These are phyloP conservation scores for Passer montanus DNA, from an alignment of 2,113 vertebrate species.

Conservation along the genomic window DNA sequence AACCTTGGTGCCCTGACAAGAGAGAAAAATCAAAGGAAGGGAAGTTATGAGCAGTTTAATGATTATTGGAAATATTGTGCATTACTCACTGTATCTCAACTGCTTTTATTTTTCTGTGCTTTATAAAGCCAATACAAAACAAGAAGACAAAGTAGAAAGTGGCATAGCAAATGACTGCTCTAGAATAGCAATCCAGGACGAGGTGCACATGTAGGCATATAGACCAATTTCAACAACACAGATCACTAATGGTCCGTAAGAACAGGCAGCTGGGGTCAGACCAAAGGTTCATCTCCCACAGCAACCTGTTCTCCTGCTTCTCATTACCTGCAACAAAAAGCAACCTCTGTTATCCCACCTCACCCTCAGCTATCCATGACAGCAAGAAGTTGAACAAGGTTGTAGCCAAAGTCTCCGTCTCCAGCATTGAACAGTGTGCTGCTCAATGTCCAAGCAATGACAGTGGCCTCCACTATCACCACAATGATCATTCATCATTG, in stretches of 20 bases:
- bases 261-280: neutral
- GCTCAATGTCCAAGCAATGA: neutral
- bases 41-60: neutral
- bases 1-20: slow-evolving; percentile 80
- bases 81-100: neutral
- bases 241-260: neutral
- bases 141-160: neutral
- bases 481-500: neutral
- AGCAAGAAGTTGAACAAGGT: neutral
- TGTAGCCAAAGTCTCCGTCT: neutral
- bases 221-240: neutral
- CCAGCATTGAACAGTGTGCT: neutral
- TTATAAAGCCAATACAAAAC: neutral
- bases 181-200: neutral
- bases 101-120: neutral
- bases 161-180: neutral
- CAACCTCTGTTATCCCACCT: neutral
- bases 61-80: neutral
- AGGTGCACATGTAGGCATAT: neutral
- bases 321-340: neutral
- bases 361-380: neutral
- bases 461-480: neutral
- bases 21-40: neutral
- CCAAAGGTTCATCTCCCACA: neutral
- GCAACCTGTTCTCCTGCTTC: neutral